Evolutionary conservation across 1,140 invertebrate species (phyloP).

Genomic region (Zophobas morio): DNA sequence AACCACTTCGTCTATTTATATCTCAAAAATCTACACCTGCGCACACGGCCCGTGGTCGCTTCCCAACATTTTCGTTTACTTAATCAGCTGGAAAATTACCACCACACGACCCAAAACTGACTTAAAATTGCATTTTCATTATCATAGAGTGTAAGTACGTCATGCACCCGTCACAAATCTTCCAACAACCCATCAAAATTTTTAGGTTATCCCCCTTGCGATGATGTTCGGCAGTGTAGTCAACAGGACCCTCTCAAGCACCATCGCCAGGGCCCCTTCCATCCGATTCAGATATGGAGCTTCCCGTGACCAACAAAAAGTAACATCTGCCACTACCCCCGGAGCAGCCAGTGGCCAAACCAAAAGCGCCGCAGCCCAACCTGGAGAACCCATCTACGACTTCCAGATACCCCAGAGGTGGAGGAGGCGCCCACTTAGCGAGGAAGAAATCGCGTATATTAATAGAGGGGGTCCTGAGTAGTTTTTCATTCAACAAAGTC

Average conservation of each 20-base stretch:
- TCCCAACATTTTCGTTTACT: not conserved
- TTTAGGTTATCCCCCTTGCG: slow-evolving; percentile 19
- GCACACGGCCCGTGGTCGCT: not conserved
- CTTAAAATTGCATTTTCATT: not conserved
- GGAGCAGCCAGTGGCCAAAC: not conserved
- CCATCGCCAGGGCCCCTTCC: slow-evolving; percentile 48
- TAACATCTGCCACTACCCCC: slow-evolving; percentile 8
- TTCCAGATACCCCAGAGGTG: slow-evolving; percentile 62
- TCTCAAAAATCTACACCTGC: not conserved
- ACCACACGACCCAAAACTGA: not conserved
- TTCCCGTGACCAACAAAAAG: slow-evolving; percentile 52
- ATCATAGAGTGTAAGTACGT: slow-evolving; percentile 6
- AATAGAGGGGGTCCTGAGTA: slow-evolving; percentile 61
- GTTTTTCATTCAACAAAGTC: not conserved
- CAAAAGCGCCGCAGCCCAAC: slow-evolving; percentile 21
- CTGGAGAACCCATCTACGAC: slow-evolving; percentile 60
- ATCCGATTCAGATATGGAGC: slow-evolving; percentile 64
- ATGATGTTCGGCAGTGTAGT: slow-evolving; percentile 51
- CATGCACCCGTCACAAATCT: not conserved
- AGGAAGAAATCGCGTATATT: slow-evolving; percentile 61
- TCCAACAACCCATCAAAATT: not conserved
- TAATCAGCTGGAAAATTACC: not conserved
- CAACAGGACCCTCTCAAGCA: slow-evolving; percentile 55
- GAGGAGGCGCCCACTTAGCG: slow-evolving; percentile 58
- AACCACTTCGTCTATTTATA: not conserved